Evolutionary conservation across 2,797 vertebrate genomes (phyloP).

Genomic region (Cichlasoma orientale): DNA sequence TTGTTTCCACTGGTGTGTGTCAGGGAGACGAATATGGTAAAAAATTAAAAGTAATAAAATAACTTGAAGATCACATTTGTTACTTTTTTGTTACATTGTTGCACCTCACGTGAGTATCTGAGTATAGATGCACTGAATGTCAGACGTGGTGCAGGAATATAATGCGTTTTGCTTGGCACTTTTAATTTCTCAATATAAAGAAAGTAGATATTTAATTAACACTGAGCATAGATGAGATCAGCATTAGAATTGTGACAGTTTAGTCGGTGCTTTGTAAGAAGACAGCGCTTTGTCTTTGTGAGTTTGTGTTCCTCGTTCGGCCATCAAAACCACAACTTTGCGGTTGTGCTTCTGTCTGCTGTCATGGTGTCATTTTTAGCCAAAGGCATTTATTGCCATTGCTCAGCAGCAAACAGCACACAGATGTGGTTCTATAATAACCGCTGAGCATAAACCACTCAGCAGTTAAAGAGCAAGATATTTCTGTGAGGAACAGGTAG

Average conservation of each 20-base stretch:
- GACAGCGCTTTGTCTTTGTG: neutral
- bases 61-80: too few species aligned
- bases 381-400: neutral
- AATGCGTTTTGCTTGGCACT: neutral
- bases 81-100: too few species aligned
- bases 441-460: neutral
- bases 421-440: neutral
- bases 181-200: neutral
- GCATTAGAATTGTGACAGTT: neutral
- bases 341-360: neutral
- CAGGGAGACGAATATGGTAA: too few species aligned
- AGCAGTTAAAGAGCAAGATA: neutral
- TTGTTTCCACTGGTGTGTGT: too few species aligned
- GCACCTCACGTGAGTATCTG: too few species aligned
- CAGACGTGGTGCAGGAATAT: neutral
- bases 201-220: neutral
- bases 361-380: neutral
- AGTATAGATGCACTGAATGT: too few species aligned
- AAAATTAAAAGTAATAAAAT: too few species aligned
- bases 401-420: neutral
- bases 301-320: fast-evolving
- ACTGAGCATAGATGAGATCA: neutral
- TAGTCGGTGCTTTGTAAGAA: neutral
- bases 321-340: neutral
- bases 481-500: neutral